A percentile compares a stretch with the other conserved stretches of the same genome.
These are phyloP conservation scores for Zoanthus solanderi DNA, from an alignment of 92 coral and sea anemone species.

Conservation along the genomic window DNA sequence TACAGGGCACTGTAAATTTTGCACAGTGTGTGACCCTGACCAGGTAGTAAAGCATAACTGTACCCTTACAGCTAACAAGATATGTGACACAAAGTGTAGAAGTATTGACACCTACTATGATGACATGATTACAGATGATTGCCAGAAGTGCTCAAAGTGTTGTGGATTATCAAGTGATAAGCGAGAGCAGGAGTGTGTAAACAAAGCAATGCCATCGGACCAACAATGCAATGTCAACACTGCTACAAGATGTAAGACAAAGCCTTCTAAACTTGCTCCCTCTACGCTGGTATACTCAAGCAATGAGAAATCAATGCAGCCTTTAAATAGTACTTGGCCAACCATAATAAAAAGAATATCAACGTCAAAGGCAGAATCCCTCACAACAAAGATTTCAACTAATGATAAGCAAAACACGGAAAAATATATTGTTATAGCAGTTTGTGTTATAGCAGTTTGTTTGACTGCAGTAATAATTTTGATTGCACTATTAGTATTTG, in stretches of 20 bases:
- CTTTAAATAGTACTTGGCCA: no score
- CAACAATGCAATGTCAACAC: slow-evolving; percentile 62
- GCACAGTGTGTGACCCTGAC: slow-evolving; percentile 66
- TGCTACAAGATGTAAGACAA: background rate
- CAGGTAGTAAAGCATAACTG: slow-evolving; percentile 66
- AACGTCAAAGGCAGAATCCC: no score
- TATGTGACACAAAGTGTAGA: slow-evolving; percentile 71
- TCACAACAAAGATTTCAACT: background rate
- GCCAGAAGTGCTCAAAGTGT: slow-evolving; percentile 78
- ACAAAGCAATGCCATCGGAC: slow-evolving; percentile 65
- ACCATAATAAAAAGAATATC: no score
- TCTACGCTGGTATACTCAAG: background rate
- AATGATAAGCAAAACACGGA: background rate
- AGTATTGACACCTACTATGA: slow-evolving; percentile 67
- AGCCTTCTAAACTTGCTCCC: background rate
- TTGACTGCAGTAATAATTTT: no score
- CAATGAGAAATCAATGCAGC: background rate
- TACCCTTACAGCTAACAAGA: slow-evolving; percentile 33
- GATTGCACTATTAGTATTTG: no score
- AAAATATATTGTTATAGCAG: no score
- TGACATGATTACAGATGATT: slow-evolving; percentile 7
- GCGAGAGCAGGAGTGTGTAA: slow-evolving; percentile 58
- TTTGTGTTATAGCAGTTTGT: no score
- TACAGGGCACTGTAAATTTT: slow-evolving; percentile 55
- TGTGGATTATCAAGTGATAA: slow-evolving; percentile 71